Base-by-base conservation (phyloP, 2,113 vertebrate species). In the Cyanocitta stelleri region DNA sequence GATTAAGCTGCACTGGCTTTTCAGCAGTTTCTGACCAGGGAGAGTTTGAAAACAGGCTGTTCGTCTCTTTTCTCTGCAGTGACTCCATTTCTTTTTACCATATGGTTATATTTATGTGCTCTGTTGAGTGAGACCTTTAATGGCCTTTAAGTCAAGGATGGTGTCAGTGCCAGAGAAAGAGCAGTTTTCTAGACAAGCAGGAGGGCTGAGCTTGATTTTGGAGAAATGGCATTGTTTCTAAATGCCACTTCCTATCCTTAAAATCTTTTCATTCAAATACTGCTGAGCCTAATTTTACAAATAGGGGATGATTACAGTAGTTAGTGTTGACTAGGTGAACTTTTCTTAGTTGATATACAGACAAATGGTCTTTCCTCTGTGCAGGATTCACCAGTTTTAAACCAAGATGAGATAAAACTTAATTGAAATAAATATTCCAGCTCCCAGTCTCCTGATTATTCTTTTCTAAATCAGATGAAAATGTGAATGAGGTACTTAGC, bases 41-140 rank as follows among this genome's bases (percentile, higher is more conserved):
- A 27, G 39, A 33, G 35, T 49, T 80, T 74, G 73, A 51, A 81
- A 90, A 66, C 19, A 51, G 55, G 30, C 82, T 63, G 33, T 44
- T 55, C 48, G 49, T 75, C 54, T 66, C 32, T 61, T 64, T 82
- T 87, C 69, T 91, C 44, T 9, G 1, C 56, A 77, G 43, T 59
- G 33, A 80, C 81, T 91, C 52, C 2, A 0, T 63, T 80, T 85
- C 63, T 92, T 90, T 3, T 0, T 77, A 63, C 79, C 83, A 84
- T 95, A 76, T 87, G 68, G 68, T 94, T 94, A 82, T 72, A 68
- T 93, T 94, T 90, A 84, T 67, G 49, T 46, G 56, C 37, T 72
- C 35, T 81, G 29, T 48, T 90, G 49, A 90, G 72, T 37, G 24
- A 91, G 37, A 82, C 68, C 49, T 93, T 23, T 67, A 89, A 56